Evolutionary conservation across 2,797 vertebrate genomes (phyloP), one percentile per base, ranked within the genome.

Genomic region (Bucorvus abyssinicus): DNA sequence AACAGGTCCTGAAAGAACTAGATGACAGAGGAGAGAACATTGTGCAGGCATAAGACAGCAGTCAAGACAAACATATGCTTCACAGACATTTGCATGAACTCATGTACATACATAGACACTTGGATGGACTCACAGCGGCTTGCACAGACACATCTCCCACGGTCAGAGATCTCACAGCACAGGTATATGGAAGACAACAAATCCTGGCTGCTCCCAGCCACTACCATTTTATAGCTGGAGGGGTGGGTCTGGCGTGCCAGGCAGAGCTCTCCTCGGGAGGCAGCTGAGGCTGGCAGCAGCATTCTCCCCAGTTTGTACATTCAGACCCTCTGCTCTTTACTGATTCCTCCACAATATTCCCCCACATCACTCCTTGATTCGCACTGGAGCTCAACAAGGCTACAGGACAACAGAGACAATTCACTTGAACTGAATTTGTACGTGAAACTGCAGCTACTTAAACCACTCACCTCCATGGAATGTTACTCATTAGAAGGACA

Each of bases 31-130:
- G 38, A 77, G 32, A 20, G 3, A 71, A 38, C 11, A 9, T 2
- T 5, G 12, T 3, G 0, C 24, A 4, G 1, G 7, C 9, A 7
- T 0, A 11, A 21, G 22, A 71, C 29, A 34, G 13, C 2, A 1
- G 20, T 30, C 5, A 6, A 38, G 64, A 65, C 40, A 50, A 74
- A 78, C 7, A 3, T 40, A n/a, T 44, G 49, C 38, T 40, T 40
- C 47, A 32, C 9, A 23, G 80, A 57, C 9, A 10, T 38, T 14
- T 7, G 55, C 15, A 14, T 2, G 20, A 44, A 56, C 18, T 10
- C 3, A 12, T 12, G 12, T 40, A 40, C 12, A 40, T 40, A 40
- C 12, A 40, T 40, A 9, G 53, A 60, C 12, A 29, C 18, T 40
- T 40, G 38, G 38, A 9, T 15, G 56, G 45, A 47, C 45, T 27